Conservation (phyloP, 1,140 invertebrate species). For the Drosophila biarmipes region DNA sequence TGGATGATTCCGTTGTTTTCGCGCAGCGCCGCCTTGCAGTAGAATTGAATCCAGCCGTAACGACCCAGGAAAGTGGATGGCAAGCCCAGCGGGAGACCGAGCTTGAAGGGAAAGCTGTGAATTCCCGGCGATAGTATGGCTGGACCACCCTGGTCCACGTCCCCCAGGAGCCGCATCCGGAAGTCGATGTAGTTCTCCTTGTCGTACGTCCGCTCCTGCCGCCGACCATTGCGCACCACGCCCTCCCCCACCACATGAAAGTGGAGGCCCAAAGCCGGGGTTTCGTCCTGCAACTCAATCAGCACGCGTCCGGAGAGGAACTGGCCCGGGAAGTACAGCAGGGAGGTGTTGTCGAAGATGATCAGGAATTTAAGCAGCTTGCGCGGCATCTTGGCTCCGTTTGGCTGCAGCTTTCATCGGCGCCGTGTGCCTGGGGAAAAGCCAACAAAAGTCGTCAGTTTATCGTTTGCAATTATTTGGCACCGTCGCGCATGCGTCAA, state of each 20-base stretch:
- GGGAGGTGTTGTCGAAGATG: slow-evolving; percentile 96
- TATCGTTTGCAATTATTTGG: slow-evolving; percentile 22
- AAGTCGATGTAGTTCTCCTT: slow-evolving; percentile 98
- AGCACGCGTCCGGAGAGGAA: slow-evolving; percentile 96
- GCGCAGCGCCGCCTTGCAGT: slow-evolving; percentile 94
- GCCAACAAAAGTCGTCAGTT: slow-evolving; percentile 4
- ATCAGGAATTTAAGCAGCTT: slow-evolving; percentile 97
- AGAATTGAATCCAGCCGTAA: slow-evolving; percentile 98
- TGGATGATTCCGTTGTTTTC: slow-evolving; percentile 96
- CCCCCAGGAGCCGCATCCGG: slow-evolving; percentile 95
- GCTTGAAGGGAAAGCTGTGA: slow-evolving; percentile 97
- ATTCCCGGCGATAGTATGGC: slow-evolving; percentile 96
- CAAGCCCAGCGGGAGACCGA: slow-evolving; percentile 94
- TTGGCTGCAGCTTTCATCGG: slow-evolving; percentile 15
- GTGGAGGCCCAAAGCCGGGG: slow-evolving; percentile 94
- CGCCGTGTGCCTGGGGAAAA: slow-evolving; percentile 6
- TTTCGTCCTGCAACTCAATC: slow-evolving; percentile 96
- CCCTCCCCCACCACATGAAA: slow-evolving; percentile 98
- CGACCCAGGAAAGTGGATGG: slow-evolving; percentile 97
- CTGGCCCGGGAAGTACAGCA: slow-evolving; percentile 96
- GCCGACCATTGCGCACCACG: slow-evolving; percentile 90
- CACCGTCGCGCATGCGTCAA: slow-evolving; percentile 11
- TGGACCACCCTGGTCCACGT: slow-evolving; percentile 90
- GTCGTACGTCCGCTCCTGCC: slow-evolving; percentile 93
- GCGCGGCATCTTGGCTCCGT: slow-evolving; percentile 87